Evolutionary conservation across 2,113 vertebrate species (phyloP), one percentile per base, ranked within the genome.

Genomic region (Erythrolamprus reginae): DNA sequence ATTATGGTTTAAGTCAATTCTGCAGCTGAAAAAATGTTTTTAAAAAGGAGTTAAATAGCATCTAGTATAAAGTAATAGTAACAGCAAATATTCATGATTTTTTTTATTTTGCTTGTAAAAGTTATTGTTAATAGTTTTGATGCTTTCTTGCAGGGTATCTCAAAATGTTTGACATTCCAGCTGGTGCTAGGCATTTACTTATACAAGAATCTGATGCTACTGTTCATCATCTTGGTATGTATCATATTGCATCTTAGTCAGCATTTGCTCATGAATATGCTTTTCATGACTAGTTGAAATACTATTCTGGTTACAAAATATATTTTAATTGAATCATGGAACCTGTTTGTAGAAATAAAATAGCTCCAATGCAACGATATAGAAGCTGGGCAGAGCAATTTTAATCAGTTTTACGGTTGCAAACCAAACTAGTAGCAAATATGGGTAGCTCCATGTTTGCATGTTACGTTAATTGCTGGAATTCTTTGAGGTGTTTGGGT

Each of bases 91-190:
- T 10, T 70, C 24, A 51, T 93, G 90, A 50, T 51, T 92, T 33
- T 86, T 93, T 83, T 82, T 77, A 38, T 82, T 92, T 42, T 91
- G 92, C 85, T 10, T 93, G 50, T 26, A 24, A 19, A 86, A 89
- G 61, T 95, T 93, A 94, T 89, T 90, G 23, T 92, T 85, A 87
- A 82, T 94, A 91, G 87, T 95, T 93, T 92, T 83, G 82, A 89
- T 70, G 3, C 56, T 88, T 1, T 82, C 42, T 93, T 90, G 93
- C 95, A 99, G 99, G 98, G 89, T 98, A 98, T 86, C 94, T 99
- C 91, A 99, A 98, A 97, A 98, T 99, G 97, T 98, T 99, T 94
- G 98, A 99, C 96, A 98, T 99, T 94, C 99, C 99, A 6, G 93
- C 97, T 92, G 98, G 99, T 92, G 99, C 99, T 0, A 97, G 98